Base-by-base conservation (phyloP, 2,888 invertebrate genomes). In the Drosophila vallismaia region DNA sequence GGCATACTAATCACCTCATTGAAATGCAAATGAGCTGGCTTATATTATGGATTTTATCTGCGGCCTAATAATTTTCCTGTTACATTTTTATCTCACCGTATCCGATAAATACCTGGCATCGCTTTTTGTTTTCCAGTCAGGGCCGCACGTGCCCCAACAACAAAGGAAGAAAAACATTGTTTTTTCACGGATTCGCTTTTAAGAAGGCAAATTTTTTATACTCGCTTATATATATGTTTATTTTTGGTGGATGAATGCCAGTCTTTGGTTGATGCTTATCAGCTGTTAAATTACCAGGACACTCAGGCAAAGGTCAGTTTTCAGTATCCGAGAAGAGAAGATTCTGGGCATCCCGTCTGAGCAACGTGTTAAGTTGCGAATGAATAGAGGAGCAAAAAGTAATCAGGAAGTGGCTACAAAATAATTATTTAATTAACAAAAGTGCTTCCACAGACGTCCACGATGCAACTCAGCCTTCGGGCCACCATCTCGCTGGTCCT, bases 401-500 rank as follows among this genome's bases (percentile, higher is more conserved):
- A 85, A 85, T 86, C 81, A 86, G 84, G 81, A 69, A 81, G 71
- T 72, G 77, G 84, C 81, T 74, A 86, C 84, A 85, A 85, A 88
- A 83, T 85, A 88, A 88, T 88, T 86, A 87, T 87, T 88, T 88
- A 88, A 88, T 88, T 88, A 86, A 87, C 79, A 70, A 73, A 82
- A 83, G 79, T 85, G 81, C 72, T 51, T 45, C 54, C 52, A 33
- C 51, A 33, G 38, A 49, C 51, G 40, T 40, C 44, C 9, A 14
- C 53, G 19, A 46, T 48, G 54, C 60, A 59, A 50, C 51, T 71
- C 50, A 31, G 29, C 46, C 14, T 12, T 12, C 48, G 29, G 14
- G 31, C 12, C 50, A 55, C 46, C 42, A 48, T 50, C 38, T 29
- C 49, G 7, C 19, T 14, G 38, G 12, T 33, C 33, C 48, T 60